Evolutionary conservation across 2,113 vertebrate genomes (phyloP).

Genomic region (Trematocara stigmaticum): DNA sequence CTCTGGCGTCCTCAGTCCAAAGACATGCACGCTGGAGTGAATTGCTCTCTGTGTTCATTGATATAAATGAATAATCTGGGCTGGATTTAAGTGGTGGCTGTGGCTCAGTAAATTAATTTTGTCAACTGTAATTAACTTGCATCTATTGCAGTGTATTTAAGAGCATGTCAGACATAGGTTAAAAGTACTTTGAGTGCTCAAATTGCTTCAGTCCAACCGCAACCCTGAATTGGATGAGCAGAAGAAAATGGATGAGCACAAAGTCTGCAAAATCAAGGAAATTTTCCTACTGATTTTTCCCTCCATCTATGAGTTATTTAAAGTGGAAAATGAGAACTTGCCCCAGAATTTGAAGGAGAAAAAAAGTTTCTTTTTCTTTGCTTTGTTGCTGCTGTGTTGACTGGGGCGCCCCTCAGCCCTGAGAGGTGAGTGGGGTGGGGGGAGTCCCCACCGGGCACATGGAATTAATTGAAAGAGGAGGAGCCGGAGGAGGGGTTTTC

Average conservation of each 20-base stretch:
- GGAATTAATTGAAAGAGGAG: conserved; percentile 38
- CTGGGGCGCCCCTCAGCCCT: background rate
- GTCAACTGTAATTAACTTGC: background rate
- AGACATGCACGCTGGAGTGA: background rate
- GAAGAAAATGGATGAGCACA: background rate
- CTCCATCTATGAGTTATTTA: background rate
- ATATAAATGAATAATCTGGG: background rate
- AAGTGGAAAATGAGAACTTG: background rate
- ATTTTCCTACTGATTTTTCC: rapidly evolving
- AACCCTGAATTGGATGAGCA: background rate
- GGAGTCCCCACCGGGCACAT: background rate
- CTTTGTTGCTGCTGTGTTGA: background rate
- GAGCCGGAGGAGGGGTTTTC: conserved; percentile 17
- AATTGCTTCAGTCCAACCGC: background rate
- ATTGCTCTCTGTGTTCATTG: background rate
- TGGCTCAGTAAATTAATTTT: background rate
- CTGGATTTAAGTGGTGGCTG: background rate
- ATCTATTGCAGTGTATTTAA: background rate
- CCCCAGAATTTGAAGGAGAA: background rate
- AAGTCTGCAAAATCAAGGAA: background rate
- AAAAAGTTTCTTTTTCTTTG: background rate
- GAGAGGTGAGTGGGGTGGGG: background rate
- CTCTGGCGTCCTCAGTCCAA: background rate
- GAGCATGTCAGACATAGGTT: background rate
- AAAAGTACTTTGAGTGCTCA: background rate